Evolutionary conservation across 2,888 invertebrate species (phyloP), one percentile per base, ranked within the genome.

Genomic region (Catocala nupta): DNA sequence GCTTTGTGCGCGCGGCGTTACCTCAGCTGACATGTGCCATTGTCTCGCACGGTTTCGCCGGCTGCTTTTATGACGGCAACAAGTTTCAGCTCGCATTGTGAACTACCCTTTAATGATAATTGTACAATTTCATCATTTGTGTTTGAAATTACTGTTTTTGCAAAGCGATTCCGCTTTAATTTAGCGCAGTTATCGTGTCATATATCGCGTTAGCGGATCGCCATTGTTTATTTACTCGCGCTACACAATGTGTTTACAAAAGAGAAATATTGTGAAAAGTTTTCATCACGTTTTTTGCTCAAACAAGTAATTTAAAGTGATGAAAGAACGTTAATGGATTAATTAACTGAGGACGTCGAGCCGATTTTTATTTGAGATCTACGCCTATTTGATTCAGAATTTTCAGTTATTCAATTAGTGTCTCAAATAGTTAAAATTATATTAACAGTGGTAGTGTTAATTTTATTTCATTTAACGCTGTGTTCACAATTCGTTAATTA

Each of bases 1-100:
- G 84, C 90, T 90, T 91, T 92, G 89, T 91, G 85, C 72, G 79
- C 83, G 77, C 81, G 78, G 83, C 89, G 87, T 90, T 87, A 87
- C 84, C 83, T 84, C 80, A 81, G 70, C 85, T 88, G 88, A 88
- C 89, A 88, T 87, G 83, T 87, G 84, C 86, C 63, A 88, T 91
- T 89, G 88, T 90, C 83, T 86, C 78, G 33, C 54, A 74, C 78
- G 82, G 84, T 84, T 86, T 83, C 82, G 78, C 77, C 82, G 83
- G 82, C 74, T 81, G 83, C 83, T 84, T 89, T 87, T 84, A 83
- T 85, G 81, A 82, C 78, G 76, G 89, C 89, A 81, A 78, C 78
- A 81, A 84, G 84, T 83, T 80, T 71, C 77, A 76, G 74, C 73
- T 69, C 71, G 69, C 68, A 73, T 72, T 80, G 77, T 75, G 67